Conservation (phyloP, 2,113 vertebrate species). For the Nyctibius bracteatus region DNA sequence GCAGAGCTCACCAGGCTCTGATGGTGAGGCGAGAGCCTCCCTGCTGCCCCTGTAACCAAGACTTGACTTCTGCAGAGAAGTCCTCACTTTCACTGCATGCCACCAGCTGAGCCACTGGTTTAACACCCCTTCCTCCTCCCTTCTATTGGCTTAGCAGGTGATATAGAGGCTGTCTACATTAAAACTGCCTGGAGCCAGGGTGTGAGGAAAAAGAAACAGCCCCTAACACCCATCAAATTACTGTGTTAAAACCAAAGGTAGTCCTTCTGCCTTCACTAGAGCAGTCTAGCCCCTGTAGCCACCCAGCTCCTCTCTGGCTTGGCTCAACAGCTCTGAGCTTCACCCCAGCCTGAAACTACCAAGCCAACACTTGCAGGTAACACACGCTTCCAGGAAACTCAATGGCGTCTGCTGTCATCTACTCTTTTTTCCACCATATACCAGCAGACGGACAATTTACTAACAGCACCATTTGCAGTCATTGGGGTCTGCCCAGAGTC, state of each 20-base stretch:
- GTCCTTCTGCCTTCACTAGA: background rate
- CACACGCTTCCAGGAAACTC: background rate
- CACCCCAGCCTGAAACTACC: background rate
- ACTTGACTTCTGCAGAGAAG: background rate
- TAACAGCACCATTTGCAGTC: background rate
- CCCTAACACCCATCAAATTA: background rate
- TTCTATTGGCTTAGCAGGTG: background rate
- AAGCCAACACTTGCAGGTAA: background rate
- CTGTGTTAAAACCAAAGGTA: background rate
- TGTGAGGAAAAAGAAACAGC: background rate
- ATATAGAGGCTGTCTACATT: background rate
- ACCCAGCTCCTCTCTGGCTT: background rate
- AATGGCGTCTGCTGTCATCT: background rate
- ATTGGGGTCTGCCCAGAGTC: background rate
- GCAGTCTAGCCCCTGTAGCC: fast-evolving
- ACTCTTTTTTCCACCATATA: background rate
- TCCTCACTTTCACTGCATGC: background rate
- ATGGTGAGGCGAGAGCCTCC: background rate
- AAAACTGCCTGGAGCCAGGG: background rate
- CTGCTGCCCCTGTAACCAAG: background rate
- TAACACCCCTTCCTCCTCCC: background rate
- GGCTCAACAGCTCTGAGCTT: background rate
- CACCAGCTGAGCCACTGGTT: background rate
- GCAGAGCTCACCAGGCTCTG: background rate
- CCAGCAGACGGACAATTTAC: background rate